phyloP scores from a whole-genome alignment of 2,888 invertebrate genomes.

The Ectobius pallidus region DNA sequence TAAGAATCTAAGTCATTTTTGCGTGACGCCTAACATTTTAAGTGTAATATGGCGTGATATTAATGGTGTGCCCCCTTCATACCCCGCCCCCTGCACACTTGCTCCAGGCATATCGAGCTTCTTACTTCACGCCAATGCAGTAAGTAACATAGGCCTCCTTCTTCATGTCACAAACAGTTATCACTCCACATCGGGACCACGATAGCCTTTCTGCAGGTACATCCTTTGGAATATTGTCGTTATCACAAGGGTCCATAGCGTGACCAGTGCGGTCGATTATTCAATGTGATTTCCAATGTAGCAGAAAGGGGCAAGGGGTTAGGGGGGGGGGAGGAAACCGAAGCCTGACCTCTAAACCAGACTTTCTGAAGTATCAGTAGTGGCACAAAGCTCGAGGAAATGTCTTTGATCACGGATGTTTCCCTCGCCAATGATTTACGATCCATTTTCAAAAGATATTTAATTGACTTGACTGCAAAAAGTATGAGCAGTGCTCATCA shows the following conservation, averaged over 20 bases:
- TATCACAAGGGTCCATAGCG: no score
- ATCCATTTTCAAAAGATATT: no score
- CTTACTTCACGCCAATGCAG: constrained; percentile 22
- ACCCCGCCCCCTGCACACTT: not conserved
- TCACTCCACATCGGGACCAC: not conserved
- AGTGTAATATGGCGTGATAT: constrained; percentile 24
- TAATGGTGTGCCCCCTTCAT: not conserved
- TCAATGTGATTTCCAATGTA: no score
- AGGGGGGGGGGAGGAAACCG: no score
- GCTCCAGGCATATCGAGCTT: constrained; percentile 3
- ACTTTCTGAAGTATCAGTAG: no score
- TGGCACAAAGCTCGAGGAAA: no score
- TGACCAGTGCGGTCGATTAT: no score
- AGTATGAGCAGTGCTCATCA: not conserved
- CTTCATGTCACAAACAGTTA: not conserved
- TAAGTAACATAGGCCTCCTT: not conserved
- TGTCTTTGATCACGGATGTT: not conserved
- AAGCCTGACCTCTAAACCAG: no score
- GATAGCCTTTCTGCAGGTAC: no score
- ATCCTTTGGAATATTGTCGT: no score
- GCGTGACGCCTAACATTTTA: constrained; percentile 10
- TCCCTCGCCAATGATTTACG: not conserved
- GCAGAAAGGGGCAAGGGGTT: no score
- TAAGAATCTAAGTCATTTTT: not conserved
- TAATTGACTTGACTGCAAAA: not conserved